A percentile compares a stretch with the other conserved stretches of the same genome.
These are phyloP conservation scores for Peromyscus eremicus DNA, from an alignment of 2,797 vertebrate genomes.

Conservation along the genomic window DNA sequence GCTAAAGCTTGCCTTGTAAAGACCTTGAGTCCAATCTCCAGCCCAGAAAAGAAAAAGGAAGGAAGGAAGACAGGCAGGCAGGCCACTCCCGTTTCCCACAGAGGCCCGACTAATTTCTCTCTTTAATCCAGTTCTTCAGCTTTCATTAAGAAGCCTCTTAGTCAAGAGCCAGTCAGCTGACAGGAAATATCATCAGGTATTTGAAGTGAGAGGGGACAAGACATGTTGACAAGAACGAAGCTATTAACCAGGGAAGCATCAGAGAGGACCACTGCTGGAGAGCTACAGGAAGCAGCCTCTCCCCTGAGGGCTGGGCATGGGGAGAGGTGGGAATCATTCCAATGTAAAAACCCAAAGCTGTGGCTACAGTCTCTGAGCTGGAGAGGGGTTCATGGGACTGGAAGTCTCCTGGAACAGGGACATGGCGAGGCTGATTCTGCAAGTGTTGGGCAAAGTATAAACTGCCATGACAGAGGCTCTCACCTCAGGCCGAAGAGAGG, in stretches of 20 bases:
- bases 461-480: not conserved
- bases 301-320: too few relatives aligned
- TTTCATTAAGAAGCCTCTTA: conserved; percentile 7
- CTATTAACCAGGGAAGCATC: not conserved
- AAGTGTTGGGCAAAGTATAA: not conserved
- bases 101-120: not conserved
- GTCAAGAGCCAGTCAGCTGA: not conserved
- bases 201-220: conserved; percentile 18
- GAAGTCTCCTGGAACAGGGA: not conserved
- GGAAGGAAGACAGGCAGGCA: not conserved
- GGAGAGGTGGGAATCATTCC: not conserved
- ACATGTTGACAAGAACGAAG: not conserved
- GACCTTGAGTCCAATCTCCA: not conserved
- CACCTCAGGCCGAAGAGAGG: not conserved
- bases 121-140: not conserved
- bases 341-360: not conserved
- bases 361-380: not conserved
- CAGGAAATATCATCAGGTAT: conserved; percentile 2
- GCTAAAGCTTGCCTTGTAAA: not conserved
- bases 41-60: not conserved
- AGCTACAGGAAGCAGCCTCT: not conserved
- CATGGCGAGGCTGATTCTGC: not conserved
- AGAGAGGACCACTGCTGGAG: not conserved
- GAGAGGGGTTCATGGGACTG: not conserved
- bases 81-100: not conserved